Conservation (phyloP, 2,113 vertebrate species). For the Anguilla japonica region DNA sequence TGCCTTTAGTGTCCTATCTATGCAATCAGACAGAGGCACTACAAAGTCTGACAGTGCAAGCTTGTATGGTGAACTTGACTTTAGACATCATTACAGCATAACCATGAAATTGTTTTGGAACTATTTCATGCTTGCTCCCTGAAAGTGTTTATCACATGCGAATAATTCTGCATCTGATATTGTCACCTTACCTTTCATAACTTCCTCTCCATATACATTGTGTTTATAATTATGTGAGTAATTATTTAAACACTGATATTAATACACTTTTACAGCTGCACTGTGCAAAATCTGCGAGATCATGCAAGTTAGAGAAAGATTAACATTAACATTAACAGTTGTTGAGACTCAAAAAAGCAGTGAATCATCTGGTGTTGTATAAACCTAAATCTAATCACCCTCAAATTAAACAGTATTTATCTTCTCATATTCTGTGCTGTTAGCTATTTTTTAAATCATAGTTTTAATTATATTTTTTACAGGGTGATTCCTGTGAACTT, state of each 20-base stretch:
- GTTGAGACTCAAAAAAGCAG: not conserved
- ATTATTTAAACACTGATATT: too few species aligned
- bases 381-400: not conserved
- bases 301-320: constrained; percentile 22
- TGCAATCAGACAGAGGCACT: too few species aligned
- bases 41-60: too few species aligned
- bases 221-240: not conserved
- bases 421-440: not conserved
- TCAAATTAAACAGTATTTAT: not conserved
- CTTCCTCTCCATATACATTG: not conserved
- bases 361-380: not conserved
- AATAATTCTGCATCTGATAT: not conserved
- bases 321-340: constrained; percentile 22
- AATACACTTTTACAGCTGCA: too few species aligned
- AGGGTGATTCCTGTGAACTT: constrained; percentile 30
- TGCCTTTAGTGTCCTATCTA: too few species aligned
- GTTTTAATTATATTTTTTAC: constrained; percentile 19
- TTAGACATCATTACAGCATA: too few species aligned
- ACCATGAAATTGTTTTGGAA: too few species aligned
- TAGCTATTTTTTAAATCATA: not conserved
- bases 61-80: too few species aligned
- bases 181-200: not conserved
- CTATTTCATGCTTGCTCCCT: too few species aligned
- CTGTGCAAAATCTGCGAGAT: too few species aligned
- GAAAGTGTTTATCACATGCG: too few species aligned